Evolutionary conservation across 2,888 invertebrate species (phyloP), one percentile per base, ranked within the genome.

Genomic region (Cryptocephalus moraei): DNA sequence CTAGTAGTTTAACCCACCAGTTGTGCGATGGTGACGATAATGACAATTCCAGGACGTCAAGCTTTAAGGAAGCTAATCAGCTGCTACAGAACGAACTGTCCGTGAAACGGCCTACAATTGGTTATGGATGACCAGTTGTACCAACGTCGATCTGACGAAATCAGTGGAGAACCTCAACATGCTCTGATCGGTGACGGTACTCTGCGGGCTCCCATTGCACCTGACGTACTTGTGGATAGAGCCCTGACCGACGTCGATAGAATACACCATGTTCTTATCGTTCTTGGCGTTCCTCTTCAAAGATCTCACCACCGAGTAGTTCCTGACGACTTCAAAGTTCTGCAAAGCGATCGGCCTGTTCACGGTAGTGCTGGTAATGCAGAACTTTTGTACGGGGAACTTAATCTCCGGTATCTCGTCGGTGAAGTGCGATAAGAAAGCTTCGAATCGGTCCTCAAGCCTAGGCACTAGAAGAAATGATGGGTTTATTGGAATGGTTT

Each of bases 361-460:
- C 39, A 54, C 51, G 39, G 58, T 54, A 12, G 54, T 50, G 50
- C 57, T 61, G 39, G 61, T 56, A 22, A 66, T 59, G 51, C 71
- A 71, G 53, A 71, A 67, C 49, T 57, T 63, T 51, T 68, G 64
- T 31, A 69, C 58, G 11, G 68, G 64, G 36, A 70, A 48, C 43
- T 61, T 58, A 45, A 66, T 47, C 45, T 59, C 56, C 32, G 58
- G 56, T n/a, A 55, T 49, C 32, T 52, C 52, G 40, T 73, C 71
- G 59, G 78, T 75, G 53, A 75, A 73, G 51, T 78, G 76, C 48
- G 70, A 69, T 41, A 82, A 61, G 39, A 81, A 67, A 43, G 75
- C 74, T 51, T 73, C 73, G 1, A 81, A 62, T 32, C 73, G 75
- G 51, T 72, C 74, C 56, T 80, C 22, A 22, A 22, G 22, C 6